Evolutionary conservation across 2,888 invertebrate genomes (phyloP).

Genomic region (Patella ulyssiponensis): DNA sequence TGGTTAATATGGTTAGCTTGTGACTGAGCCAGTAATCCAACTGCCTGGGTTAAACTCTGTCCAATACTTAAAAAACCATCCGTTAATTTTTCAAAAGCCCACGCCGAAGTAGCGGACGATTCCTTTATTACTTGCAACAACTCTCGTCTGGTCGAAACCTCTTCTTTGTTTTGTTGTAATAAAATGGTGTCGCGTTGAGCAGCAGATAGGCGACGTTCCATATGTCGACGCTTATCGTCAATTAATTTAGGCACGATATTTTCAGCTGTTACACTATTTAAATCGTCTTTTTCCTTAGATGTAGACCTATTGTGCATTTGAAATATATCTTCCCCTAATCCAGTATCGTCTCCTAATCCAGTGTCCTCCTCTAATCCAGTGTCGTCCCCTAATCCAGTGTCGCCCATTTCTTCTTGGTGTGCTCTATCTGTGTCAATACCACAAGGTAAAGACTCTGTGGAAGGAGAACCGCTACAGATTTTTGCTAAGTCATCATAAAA

Average conservation of each 20-base stretch:
- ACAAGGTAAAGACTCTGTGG: background rate
- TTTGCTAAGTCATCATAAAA: background rate
- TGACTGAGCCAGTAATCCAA: background rate
- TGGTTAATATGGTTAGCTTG: background rate
- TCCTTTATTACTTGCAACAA: background rate
- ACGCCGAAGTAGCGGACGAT: background rate
- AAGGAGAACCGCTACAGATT: background rate
- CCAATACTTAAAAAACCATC: background rate
- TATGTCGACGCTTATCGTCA: constrained; percentile 1
- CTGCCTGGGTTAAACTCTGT: background rate
- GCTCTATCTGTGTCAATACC: background rate
- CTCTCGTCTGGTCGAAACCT: background rate
- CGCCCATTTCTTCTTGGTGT: background rate
- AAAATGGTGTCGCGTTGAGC: background rate
- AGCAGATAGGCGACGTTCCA: background rate
- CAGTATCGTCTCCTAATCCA: background rate
- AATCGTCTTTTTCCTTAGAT: background rate
- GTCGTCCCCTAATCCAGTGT: background rate
- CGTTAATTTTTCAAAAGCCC: background rate
- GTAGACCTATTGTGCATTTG: background rate
- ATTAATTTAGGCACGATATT: background rate
- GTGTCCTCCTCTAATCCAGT: background rate
- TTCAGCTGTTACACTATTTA: no score
- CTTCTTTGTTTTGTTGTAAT: background rate
- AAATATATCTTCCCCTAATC: background rate